These are phyloP conservation scores for Florisuga fusca DNA, from an alignment of 2,797 vertebrate genomes.

Conservation along the genomic window DNA sequence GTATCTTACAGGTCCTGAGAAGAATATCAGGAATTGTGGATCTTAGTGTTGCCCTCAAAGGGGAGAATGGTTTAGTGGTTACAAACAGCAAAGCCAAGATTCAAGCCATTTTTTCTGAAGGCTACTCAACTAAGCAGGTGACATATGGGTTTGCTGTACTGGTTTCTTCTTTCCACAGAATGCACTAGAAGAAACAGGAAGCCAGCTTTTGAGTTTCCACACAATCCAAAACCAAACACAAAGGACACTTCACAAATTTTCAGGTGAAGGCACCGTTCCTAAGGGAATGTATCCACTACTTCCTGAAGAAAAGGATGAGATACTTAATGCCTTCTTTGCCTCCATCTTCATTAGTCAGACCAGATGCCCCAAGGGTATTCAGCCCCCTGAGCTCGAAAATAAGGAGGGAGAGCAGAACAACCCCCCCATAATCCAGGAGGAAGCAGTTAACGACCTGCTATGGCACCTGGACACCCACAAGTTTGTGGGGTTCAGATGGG, in stretches of 20 bases:
- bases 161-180: background rate
- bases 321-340: too few relatives aligned
- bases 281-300: background rate
- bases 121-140: background rate
- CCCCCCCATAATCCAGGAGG: too few relatives aligned
- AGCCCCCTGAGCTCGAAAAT: too few relatives aligned
- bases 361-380: too few relatives aligned
- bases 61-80: background rate
- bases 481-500: too few relatives aligned
- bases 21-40: background rate
- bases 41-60: background rate
- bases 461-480: too few relatives aligned
- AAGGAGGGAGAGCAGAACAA: too few relatives aligned
- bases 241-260: background rate
- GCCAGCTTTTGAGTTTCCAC: background rate
- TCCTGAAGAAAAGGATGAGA: background rate
- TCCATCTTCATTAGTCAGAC: too few relatives aligned
- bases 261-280: background rate
- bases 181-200: background rate
- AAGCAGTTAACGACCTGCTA: too few relatives aligned
- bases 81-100: background rate
- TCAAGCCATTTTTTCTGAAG: background rate
- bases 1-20: background rate
- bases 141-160: accelerated
- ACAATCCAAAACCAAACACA: background rate